phyloP scores from a whole-genome alignment of 2,113 vertebrate genomes.

The Isurus oxyrinchus region DNA sequence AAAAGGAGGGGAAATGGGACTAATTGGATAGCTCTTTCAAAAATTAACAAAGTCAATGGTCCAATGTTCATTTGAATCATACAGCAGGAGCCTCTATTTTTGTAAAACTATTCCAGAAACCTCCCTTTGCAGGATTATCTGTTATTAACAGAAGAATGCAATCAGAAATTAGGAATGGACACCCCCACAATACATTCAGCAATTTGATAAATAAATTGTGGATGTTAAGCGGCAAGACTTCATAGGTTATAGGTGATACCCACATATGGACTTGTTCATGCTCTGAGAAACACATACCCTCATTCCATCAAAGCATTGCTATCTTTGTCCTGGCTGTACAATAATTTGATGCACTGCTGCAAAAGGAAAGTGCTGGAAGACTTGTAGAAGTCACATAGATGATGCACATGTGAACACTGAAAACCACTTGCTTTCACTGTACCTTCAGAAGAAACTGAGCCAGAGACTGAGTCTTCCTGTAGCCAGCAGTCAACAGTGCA shows the following conservation, averaged over 20 bases:
- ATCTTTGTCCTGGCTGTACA: background rate
- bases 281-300: background rate
- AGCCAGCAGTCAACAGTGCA: background rate
- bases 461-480: background rate
- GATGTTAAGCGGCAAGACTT: background rate
- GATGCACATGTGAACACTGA: background rate
- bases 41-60: background rate
- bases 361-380: background rate
- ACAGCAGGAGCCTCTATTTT: background rate
- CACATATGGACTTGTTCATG: background rate
- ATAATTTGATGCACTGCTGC: background rate
- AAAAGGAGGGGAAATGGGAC: background rate
- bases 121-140: background rate
- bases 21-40: background rate
- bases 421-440: background rate
- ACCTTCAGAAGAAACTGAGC: background rate
- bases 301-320: background rate
- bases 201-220: background rate
- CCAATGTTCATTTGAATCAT: background rate
- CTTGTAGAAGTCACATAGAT: background rate
- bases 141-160: background rate
- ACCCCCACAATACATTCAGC: background rate
- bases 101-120: background rate
- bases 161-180: background rate
- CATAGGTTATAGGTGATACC: background rate